phyloP scores from a whole-genome alignment of 2,113 vertebrate genomes.

The Spea bombifrons region DNA sequence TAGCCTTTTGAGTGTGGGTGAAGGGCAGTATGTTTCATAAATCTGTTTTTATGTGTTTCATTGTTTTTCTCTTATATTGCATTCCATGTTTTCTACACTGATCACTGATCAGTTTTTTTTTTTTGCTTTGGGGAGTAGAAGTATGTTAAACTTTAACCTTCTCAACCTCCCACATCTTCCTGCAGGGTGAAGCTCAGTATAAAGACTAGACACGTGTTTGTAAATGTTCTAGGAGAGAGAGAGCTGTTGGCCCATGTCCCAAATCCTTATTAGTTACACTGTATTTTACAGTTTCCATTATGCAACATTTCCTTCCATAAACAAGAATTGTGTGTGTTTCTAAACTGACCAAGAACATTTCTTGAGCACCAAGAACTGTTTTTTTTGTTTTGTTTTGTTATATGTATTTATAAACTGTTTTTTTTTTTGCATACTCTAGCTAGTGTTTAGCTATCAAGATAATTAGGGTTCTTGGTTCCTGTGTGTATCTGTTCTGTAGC shows the following conservation, averaged over 20 bases:
- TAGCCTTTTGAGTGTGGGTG: not conserved
- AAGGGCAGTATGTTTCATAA: no score
- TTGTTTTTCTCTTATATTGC: not conserved
- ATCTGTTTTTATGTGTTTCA: not conserved
- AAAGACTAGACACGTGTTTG: not conserved
- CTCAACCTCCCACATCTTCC: not conserved
- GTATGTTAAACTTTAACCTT: slow-evolving; percentile 23
- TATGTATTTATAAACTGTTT: not conserved
- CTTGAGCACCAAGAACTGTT: not conserved
- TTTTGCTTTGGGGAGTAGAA: not conserved
- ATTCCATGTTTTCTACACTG: not conserved
- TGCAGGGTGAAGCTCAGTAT: not conserved
- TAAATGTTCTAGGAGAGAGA: not conserved
- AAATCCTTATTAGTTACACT: not conserved
- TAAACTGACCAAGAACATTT: not conserved
- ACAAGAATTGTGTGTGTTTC: not conserved
- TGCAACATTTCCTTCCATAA: not conserved
- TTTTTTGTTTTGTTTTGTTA: not conserved
- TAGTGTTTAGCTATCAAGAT: slow-evolving; percentile 10
- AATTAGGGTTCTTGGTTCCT: slow-evolving; percentile 20
- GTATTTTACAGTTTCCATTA: not conserved
- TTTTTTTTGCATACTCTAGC: not conserved
- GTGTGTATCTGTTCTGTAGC: slow-evolving; percentile 38
- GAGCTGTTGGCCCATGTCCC: not conserved
- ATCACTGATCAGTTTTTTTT: not conserved